These are phyloP conservation scores for Coreoperca whiteheadi DNA, from an alignment of 2,113 vertebrate species.

Conservation along the genomic window DNA sequence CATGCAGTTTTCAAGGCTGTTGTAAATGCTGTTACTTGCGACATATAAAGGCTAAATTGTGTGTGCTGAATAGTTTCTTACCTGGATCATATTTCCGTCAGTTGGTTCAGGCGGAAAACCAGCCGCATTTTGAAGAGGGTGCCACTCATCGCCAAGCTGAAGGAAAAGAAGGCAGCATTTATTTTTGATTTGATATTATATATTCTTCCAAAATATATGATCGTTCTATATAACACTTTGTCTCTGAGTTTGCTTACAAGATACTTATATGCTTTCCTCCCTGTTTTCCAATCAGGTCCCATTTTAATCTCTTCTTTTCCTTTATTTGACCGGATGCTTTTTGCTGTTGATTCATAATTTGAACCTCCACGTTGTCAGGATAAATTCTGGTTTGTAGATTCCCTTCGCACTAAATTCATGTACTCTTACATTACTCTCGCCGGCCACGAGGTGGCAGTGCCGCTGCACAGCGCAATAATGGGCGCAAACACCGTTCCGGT, in stretches of 20 bases:
- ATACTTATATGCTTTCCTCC: too few species aligned
- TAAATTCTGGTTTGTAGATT: too few species aligned
- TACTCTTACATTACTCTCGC: not conserved
- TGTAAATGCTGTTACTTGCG: not conserved
- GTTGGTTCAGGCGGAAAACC: accelerated
- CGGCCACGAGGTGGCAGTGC: not conserved
- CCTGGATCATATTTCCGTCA: accelerated
- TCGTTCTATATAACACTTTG: not conserved
- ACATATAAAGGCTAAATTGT: not conserved
- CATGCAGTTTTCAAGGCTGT: not conserved
- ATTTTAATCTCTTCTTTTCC: not conserved
- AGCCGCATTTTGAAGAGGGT: accelerated
- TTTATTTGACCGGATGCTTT: too few species aligned
- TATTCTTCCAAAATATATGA: not conserved
- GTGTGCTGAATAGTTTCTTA: not conserved
- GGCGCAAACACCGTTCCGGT: not conserved
- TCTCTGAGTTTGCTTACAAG: not conserved
- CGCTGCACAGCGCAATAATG: not conserved
- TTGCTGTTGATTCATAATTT: too few species aligned
- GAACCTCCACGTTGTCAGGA: too few species aligned
- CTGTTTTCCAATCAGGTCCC: not conserved
- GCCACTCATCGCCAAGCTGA: too few species aligned
- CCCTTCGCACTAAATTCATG: too few species aligned
- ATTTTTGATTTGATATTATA: not conserved
- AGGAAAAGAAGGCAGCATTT: too few species aligned